Base-by-base conservation (phyloP, 2,113 vertebrate genomes). In the Gymnorhina tibicen region DNA sequence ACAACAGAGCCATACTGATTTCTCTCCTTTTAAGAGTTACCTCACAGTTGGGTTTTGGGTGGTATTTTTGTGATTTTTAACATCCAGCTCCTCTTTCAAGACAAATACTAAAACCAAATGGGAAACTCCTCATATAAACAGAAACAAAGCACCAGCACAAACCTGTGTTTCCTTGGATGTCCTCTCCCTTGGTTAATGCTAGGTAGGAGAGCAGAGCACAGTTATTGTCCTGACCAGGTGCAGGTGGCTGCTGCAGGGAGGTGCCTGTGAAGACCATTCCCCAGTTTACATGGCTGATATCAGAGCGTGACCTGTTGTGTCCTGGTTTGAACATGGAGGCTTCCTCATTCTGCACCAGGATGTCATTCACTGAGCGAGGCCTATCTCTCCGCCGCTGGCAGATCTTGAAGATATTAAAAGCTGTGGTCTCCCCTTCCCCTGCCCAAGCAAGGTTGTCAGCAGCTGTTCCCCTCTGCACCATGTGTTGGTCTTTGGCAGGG, bases 301-400 rank as follows among this genome's bases (percentile, higher is more conserved):
- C 99, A 0, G 99, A 99, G 66, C 98, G 98, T 9, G 99, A 99
- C 21, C 99, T 98, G 95, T 98, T 98, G 96, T 99, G 99, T 24
- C 99, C 99, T 50, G 98, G 99, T 95, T 99, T 99, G 95, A 99
- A 99, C 14, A 97, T 86, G 30, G 37, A 98, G 91, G 79, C 78
- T 47, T 99, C 99, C 82, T 99, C 99, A 76, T 80, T 95, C 28
- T 99, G 98, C 33, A 97, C 98, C 14, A 98, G 93, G 93, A 99
- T 97, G 97, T 99, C 99, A 2, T 99, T 99, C 92, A 99, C 99
- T 5, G 99, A 99, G 26, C 98, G 98, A 8, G 99, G 99, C 39
- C 99, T 97, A 92, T 98, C 98, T 83, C 98, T 98, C 94, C 99
- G 99, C 84, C 98, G 98, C 39, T 99, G 98, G 89, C 99, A 98